A percentile compares a stretch with the other conserved stretches of the same genome.
Evolutionary conservation across 2,113 vertebrate species (phyloP).

Genomic region (Agelaius tricolor): DNA sequence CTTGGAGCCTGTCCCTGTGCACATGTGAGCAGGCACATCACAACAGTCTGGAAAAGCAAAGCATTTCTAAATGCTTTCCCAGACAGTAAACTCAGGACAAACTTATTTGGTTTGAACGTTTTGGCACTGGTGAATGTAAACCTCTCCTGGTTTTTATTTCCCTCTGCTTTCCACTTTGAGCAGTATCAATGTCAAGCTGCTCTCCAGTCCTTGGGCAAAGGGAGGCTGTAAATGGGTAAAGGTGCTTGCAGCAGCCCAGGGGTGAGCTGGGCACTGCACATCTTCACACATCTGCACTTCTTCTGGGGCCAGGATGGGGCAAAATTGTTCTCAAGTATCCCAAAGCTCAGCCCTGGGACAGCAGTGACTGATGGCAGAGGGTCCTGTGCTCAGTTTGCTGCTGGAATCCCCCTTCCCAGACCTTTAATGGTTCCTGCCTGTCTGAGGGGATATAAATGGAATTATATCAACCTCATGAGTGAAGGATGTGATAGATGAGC

Average conservation of each 20-base stretch:
- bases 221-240: not conserved
- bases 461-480: not conserved
- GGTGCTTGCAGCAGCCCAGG: not conserved
- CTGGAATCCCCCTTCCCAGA: not conserved
- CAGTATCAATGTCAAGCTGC: not conserved
- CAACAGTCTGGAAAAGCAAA: slow-evolving; percentile 15
- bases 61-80: not conserved
- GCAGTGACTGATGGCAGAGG: not conserved
- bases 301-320: not conserved
- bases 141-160: not conserved
- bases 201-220: not conserved
- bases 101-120: not conserved
- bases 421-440: not conserved
- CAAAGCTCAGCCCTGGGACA: not conserved
- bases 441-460: not conserved
- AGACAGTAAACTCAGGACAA: slow-evolving; percentile 22
- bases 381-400: not conserved
- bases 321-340: not conserved
- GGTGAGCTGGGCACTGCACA: not conserved
- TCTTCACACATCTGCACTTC: not conserved
- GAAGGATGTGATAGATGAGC: not conserved
- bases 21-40: not conserved
- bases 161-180: not conserved
- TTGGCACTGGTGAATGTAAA: not conserved
- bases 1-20: slow-evolving; percentile 1